A percentile compares a stretch with the other conserved stretches of the same genome.
Evolutionary conservation across 64 coral and sea anemone species (phyloP).

Genomic region (Montipora capricornis): DNA sequence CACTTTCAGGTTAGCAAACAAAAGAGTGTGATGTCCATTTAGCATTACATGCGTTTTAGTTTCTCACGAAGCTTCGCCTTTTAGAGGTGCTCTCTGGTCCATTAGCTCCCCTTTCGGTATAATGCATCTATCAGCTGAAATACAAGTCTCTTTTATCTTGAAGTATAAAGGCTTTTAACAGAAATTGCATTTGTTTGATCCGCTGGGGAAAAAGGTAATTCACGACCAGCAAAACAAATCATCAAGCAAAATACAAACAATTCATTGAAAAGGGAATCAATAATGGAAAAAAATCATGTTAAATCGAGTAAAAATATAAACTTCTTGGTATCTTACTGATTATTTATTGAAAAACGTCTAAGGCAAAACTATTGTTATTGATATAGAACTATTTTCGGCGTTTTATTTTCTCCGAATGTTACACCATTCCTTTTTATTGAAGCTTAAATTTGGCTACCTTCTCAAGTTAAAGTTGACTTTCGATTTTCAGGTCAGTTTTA

Average conservation of each 20-base stretch:
- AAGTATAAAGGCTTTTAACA: conserved; percentile 38
- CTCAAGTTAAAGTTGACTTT: no score
- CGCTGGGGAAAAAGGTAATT: conserved; percentile 1
- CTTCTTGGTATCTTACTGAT: no score
- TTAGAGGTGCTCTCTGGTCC: neutral
- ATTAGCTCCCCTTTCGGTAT: conserved; percentile 22
- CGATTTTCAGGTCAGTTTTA: no score
- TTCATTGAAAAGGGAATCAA: neutral
- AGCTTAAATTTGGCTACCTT: no score
- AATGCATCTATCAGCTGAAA: conserved; percentile 31
- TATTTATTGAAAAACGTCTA: no score
- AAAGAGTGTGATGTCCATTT: conserved; percentile 43
- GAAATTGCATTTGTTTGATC: conserved; percentile 23
- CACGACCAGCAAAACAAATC: neutral
- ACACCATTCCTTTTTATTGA: no score
- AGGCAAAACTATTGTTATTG: no score
- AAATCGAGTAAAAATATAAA: no score
- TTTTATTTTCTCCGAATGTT: no score
- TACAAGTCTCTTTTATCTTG: conserved; percentile 19
- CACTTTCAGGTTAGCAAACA: conserved; percentile 53
- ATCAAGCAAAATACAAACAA: neutral
- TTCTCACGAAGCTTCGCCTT: conserved; percentile 1
- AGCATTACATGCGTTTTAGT: conserved; percentile 40
- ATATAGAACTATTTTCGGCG: no score
- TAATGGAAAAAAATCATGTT: neutral